Conservation (phyloP, 2,888 invertebrate species). For the Heliconius cydno region DNA sequence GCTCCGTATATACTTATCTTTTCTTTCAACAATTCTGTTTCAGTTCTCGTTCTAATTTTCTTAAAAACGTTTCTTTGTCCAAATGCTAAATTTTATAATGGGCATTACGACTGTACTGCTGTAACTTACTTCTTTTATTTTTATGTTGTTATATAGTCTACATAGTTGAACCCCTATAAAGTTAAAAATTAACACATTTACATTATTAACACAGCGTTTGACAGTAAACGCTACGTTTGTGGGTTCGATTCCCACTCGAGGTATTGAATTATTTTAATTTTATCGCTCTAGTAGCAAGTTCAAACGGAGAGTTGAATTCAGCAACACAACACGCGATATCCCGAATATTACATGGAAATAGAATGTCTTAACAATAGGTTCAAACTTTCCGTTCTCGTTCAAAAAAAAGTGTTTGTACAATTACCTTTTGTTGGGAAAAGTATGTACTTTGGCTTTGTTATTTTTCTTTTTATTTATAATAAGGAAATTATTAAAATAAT, state of each 20-base stretch:
- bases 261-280: background rate
- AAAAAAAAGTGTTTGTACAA: no score
- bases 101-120: slow-evolving; percentile 30
- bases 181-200: background rate
- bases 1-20: slow-evolving; percentile 9
- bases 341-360: background rate
- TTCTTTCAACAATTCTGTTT: slow-evolving; percentile 25
- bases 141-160: background rate
- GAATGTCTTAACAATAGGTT: no score
- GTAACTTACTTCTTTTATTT: slow-evolving; percentile 23
- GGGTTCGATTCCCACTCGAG: background rate
- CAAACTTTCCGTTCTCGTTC: no score
- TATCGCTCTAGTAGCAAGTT: background rate
- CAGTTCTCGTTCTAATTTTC: slow-evolving; percentile 35
- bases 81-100: slow-evolving; percentile 41
- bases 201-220: no score
- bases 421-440: no score
- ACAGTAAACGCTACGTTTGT: no score
- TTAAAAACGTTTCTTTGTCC: slow-evolving; percentile 38
- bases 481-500: no score
- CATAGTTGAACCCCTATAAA: slow-evolving; percentile 16
- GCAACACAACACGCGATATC: background rate
- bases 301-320: background rate
- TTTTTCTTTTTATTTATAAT: no score
- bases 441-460: no score